Conservation (phyloP, 2,888 invertebrate genomes). For the Megamerina dolium region DNA sequence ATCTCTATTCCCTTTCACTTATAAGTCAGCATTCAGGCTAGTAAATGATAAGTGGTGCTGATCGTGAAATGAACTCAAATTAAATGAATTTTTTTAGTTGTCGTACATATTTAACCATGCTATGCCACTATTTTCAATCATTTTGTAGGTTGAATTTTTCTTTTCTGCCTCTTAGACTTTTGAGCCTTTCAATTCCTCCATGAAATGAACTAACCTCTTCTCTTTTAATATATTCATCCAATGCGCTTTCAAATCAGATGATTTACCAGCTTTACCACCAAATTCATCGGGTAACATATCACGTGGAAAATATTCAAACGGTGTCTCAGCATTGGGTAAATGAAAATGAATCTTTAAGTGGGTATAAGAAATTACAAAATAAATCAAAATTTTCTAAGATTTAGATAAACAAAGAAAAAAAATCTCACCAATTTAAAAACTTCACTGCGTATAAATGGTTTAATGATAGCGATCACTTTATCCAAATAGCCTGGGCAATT, state of each 20-base stretch:
- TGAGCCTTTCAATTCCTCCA: too few relatives aligned
- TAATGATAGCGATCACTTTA: constrained; percentile 57
- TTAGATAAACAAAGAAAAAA: too few relatives aligned
- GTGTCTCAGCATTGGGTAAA: constrained; percentile 58
- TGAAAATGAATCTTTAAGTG: constrained; percentile 64
- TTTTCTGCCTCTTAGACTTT: too few relatives aligned
- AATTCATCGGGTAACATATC: constrained; percentile 64
- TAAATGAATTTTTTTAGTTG: too few relatives aligned
- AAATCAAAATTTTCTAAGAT: constrained; percentile 4
- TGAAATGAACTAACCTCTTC: constrained; percentile 58
- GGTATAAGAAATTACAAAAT: background rate
- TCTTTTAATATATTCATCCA: constrained; percentile 59
- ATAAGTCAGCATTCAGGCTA: too few relatives aligned
- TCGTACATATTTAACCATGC: too few relatives aligned
- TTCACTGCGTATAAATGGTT: constrained; percentile 63
- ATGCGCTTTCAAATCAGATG: constrained; percentile 56
- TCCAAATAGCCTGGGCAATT: constrained; percentile 63
- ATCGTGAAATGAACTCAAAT: too few relatives aligned
- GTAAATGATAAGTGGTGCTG: too few relatives aligned
- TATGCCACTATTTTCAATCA: too few relatives aligned
- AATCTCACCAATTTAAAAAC: constrained; percentile 63
- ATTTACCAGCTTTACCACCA: constrained; percentile 60
- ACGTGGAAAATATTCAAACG: constrained; percentile 59
- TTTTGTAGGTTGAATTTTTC: too few relatives aligned
- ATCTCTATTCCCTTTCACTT: too few relatives aligned